Base-by-base conservation (phyloP, 1,140 invertebrate species). In the Hirudo medicinalis region DNA sequence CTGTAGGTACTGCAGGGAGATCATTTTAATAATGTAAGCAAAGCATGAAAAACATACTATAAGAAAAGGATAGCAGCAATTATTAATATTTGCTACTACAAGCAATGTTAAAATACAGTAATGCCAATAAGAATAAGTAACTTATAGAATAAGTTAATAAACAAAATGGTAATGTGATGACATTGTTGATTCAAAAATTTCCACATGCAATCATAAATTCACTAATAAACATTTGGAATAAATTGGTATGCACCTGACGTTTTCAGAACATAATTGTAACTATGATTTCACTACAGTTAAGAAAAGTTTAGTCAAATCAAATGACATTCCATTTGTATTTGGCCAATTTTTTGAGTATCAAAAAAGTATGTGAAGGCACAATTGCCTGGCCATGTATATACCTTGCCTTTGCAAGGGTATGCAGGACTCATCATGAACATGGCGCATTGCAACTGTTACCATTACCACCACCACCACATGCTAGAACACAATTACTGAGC, bases 1-100 rank as follows among this genome's bases (percentile, higher is more conserved):
- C 95, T 85, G 73, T 84, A 83, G 9, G 87, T 86, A 3, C 78
- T 78, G 66, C 66, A 78, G 72, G 63, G 63, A 72, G 70, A 72
- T n/a, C 19, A 60, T 63, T 67, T 49, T 54, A 0, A 27, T 29
- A 55, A n/a, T 13, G 40, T 32, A 11, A 69, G 27, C n/a, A 20
- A 19, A 43, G 25, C 29, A 68, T n/a, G 13, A 19, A 54, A 2
- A n/a, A n/a, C n/a, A 53, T 17, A 32, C 15, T 70, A 67, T 63
- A 72, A 71, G 72, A 69, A 27, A 68, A 70, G 0, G 69, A 22
- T 55, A 67, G 27, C 29, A 29, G n/a, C 8, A 49, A 57, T 55
- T 53, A 43, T 54, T 25, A 11, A 22, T 67, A 43, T 36, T 36
- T 36, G 32, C 32, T 36, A 36, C 2, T 36, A 36, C 6, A 2